phyloP scores from a whole-genome alignment of 2,888 invertebrate species.

The Cabera pusaria region DNA sequence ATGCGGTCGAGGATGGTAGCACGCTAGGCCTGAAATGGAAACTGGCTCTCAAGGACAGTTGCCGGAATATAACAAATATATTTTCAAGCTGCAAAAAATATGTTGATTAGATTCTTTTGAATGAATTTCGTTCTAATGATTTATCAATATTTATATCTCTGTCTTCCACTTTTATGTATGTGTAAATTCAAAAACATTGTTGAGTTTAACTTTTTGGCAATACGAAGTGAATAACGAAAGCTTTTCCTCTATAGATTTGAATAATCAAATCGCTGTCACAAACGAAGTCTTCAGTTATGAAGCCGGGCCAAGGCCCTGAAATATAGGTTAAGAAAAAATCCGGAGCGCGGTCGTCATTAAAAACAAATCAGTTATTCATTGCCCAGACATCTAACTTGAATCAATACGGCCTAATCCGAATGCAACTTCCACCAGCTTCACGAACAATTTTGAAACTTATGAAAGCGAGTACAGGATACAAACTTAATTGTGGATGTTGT shows the following conservation, averaged over 20 bases:
- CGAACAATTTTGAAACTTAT: constrained; percentile 41
- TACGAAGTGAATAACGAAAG: constrained; percentile 3
- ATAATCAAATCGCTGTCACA: constrained; percentile 30
- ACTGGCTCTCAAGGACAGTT: too few relatives aligned
- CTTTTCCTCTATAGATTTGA: constrained; percentile 18
- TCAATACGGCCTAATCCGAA: constrained; percentile 54
- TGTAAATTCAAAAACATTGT: too few relatives aligned
- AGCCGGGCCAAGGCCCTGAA: constrained; percentile 55
- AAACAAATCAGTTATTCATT: constrained; percentile 60
- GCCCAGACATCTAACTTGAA: constrained; percentile 43
- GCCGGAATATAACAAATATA: too few relatives aligned
- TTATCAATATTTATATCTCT: too few relatives aligned
- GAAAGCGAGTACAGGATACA: constrained; percentile 44
- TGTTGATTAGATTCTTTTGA: too few relatives aligned
- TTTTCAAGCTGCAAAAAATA: too few relatives aligned
- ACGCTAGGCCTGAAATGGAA: too few relatives aligned
- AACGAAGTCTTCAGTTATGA: constrained; percentile 28
- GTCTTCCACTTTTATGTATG: too few relatives aligned
- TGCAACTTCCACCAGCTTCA: constrained; percentile 47
- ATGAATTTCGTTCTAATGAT: too few relatives aligned
- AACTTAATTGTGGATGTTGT: constrained; percentile 54
- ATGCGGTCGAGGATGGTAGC: too few relatives aligned
- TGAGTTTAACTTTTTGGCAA: too few relatives aligned
- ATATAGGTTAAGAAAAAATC: constrained; percentile 64
- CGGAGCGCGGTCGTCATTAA: constrained; percentile 53